A percentile compares a stretch with the other conserved stretches of the same genome.
These are phyloP conservation scores for Mythimna lalbum DNA, from an alignment of 2,888 invertebrate species.

Conservation along the genomic window DNA sequence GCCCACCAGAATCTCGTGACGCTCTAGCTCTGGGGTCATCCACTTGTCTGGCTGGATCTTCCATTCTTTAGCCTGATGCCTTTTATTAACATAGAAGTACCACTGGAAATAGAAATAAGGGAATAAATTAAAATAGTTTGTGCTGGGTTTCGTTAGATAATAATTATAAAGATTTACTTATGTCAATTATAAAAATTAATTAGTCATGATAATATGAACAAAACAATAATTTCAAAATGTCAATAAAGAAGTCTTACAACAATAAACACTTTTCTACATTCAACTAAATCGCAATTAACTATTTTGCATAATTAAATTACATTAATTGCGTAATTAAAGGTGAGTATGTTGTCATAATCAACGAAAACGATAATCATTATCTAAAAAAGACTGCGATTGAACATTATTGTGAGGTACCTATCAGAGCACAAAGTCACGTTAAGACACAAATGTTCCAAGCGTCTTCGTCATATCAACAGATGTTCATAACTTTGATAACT, in stretches of 20 bases:
- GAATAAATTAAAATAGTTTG: background rate
- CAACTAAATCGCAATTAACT: background rate
- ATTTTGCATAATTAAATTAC: background rate
- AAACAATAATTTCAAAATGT: too few relatives aligned
- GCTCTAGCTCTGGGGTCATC: slow-evolving; percentile 92
- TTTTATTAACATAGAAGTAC: slow-evolving; percentile 92
- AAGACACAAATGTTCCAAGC: slow-evolving; percentile 25
- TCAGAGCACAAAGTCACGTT: slow-evolving; percentile 42
- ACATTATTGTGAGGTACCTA: slow-evolving; percentile 24
- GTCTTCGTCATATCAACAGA: slow-evolving; percentile 28
- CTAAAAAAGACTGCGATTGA: slow-evolving; percentile 28
- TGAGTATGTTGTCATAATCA: slow-evolving; percentile 26
- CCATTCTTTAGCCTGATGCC: slow-evolving; percentile 92
- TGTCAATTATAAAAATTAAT: too few relatives aligned
- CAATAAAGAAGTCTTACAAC: background rate
- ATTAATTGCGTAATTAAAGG: slow-evolving; percentile 8
- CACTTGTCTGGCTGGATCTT: slow-evolving; percentile 94
- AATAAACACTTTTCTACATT: too few relatives aligned
- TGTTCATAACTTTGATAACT: slow-evolving; percentile 52
- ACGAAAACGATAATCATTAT: slow-evolving; percentile 41
- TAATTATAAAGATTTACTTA: too few relatives aligned
- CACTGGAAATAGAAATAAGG: slow-evolving; percentile 86
- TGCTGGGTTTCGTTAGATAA: background rate
- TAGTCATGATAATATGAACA: too few relatives aligned
- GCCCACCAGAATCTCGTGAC: slow-evolving; percentile 93